These are phyloP conservation scores for Fukomys damarensis DNA, from an alignment of 2,113 vertebrate species.

Conservation along the genomic window DNA sequence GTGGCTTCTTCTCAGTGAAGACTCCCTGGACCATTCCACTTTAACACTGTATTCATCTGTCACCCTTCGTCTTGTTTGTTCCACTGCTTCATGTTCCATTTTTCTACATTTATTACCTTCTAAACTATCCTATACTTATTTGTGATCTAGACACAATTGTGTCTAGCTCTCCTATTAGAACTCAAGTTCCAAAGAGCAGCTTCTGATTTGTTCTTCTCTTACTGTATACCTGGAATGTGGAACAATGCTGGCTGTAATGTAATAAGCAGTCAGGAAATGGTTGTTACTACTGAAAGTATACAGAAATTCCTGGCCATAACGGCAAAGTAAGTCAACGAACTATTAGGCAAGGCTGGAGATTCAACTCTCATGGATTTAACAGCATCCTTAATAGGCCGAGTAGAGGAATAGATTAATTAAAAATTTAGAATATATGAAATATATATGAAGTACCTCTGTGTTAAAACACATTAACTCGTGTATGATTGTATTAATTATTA, in stretches of 20 bases:
- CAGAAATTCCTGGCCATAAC: background rate
- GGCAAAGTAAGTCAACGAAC: background rate
- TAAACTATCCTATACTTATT: background rate
- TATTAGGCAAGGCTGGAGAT: background rate
- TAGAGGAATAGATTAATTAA: conserved; percentile 59
- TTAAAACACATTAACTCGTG: background rate
- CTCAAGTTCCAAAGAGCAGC: background rate
- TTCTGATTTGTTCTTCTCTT: background rate
- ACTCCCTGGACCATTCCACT: background rate
- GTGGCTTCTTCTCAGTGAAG: background rate
- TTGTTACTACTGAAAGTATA: background rate
- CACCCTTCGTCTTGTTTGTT: background rate
- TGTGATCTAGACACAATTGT: background rate
- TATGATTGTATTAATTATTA: conserved; percentile 58
- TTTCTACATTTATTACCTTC: background rate
- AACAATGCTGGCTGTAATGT: background rate
- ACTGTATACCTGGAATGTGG: background rate
- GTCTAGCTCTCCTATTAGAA: background rate
- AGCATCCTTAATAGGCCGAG: conserved; percentile 20
- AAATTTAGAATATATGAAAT: conserved; percentile 64
- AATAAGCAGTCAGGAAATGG: background rate
- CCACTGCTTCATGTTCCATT: background rate
- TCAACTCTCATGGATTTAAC: conserved; percentile 25
- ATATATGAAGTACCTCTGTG: conserved; percentile 35
- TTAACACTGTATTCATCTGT: background rate